These are phyloP conservation scores for Enteromius afrohamiltoni DNA, from an alignment of 2,797 vertebrate genomes.

Conservation along the genomic window DNA sequence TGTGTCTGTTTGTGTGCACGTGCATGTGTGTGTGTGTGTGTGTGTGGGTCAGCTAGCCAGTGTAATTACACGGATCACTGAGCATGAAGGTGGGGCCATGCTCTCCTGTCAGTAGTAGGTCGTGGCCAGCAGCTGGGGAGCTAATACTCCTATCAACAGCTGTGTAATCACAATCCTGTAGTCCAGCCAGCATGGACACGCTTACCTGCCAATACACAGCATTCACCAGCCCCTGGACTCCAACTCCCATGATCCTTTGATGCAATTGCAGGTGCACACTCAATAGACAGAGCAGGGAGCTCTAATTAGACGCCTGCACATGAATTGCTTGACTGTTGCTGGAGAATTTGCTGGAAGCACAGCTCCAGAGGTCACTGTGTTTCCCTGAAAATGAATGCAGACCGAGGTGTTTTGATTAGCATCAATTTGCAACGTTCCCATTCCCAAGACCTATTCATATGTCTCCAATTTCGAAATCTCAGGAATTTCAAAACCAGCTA, in stretches of 20 bases:
- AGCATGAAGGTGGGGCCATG: slow-evolving; percentile 74
- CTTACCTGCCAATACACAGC: slow-evolving; percentile 55
- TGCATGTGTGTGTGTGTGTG: slow-evolving; percentile 26
- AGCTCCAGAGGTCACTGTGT: slow-evolving; percentile 18
- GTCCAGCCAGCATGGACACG: slow-evolving; percentile 52
- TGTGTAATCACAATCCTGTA: slow-evolving; percentile 71
- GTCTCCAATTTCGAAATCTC: not conserved
- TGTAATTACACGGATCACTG: slow-evolving; percentile 79
- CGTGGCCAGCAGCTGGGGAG: slow-evolving; percentile 72
- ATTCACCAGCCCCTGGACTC: slow-evolving; percentile 41
- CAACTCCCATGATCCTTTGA: slow-evolving; percentile 59
- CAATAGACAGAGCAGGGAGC: slow-evolving; percentile 52
- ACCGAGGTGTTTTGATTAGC: slow-evolving; percentile 4
- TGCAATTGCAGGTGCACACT: slow-evolving; percentile 46
- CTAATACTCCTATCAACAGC: slow-evolving; percentile 73
- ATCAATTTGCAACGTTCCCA: not conserved
- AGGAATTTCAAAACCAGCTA: not conserved
- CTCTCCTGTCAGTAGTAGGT: slow-evolving; percentile 72
- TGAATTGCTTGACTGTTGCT: slow-evolving; percentile 31
- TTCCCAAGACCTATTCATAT: not conserved
- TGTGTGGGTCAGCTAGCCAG: slow-evolving; percentile 67
- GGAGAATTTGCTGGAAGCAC: slow-evolving; percentile 1
- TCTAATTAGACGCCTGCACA: slow-evolving; percentile 46
- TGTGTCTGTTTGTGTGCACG: slow-evolving; percentile 44
- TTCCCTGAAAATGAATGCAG: slow-evolving; percentile 4